Base-by-base conservation (phyloP, 2,113 vertebrate genomes). In the Neolamprologus sp. region DNA sequence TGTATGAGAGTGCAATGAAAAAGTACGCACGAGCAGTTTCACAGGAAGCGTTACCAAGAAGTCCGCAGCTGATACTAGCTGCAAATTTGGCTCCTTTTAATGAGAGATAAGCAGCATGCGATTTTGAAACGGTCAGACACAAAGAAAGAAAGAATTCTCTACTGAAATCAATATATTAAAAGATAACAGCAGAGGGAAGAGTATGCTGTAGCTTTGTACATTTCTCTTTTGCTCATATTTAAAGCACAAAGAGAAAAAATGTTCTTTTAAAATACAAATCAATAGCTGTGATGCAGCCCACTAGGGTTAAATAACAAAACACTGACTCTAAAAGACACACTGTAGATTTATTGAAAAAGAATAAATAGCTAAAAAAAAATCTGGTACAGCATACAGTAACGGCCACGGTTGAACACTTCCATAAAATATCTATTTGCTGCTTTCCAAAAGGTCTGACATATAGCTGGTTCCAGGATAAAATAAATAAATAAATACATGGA, bases 311-410 rank as follows among this genome's bases (percentile, higher is more conserved):
- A 63, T 47, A 42, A 89, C 83, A 57, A 68, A 21, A 19, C 23
- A 7, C 40, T 14, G 12, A 58, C 55, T 71, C 30, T 30, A 78
- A 83, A 53, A 85, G 16, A 51, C 16, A 60, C 58, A 4, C 21
- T 28, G 8, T 28, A 51, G 7, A 71, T 51, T 17, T 47, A 53
- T 35, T 85, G 17, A 89, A 82, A 80, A 9, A 57, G 12, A 89
- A 91, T 89, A 83, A 92, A 91, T 88, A 92, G 78, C 26, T 53
- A 14, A 80, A 91, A 92, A 92, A 47, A 28, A 49, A 7, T 1
- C 6, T 53, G 19, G 37, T 58, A 9, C 8, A 45, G 4, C 51
- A 23, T 51, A 80, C 28, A 87, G 9, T 40, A 9, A 19, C 11
- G 37, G 53, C 71, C 79, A 90, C 10, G 13, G 57, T 47, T 73